phyloP scores from a whole-genome alignment of 2,888 invertebrate genomes.

The Metalampra italica region DNA sequence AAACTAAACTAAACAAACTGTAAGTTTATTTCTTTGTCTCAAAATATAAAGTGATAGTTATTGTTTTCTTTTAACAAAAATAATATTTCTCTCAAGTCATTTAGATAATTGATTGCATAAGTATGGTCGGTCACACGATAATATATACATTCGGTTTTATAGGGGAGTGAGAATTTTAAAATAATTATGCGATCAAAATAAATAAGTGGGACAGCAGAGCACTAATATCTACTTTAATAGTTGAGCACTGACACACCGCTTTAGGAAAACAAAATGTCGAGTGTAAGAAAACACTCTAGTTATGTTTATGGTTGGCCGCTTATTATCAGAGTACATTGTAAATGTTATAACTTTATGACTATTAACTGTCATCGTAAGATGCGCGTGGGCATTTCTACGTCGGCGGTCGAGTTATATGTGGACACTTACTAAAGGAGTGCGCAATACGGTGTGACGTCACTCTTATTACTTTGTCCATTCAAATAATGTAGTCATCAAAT shows the following conservation, averaged over 20 bases:
- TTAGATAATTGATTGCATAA: no score
- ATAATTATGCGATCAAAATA: no score
- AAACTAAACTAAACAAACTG: no score
- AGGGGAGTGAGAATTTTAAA: no score
- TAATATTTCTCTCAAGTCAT: no score
- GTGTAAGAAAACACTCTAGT: conserved; percentile 1
- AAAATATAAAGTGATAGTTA: no score
- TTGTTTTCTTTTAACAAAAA: no score
- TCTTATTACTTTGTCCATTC: neutral
- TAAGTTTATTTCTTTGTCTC: no score
- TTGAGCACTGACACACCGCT: neutral
- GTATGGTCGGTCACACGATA: no score
- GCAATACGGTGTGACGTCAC: conserved; percentile 12
- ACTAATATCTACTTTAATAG: no score
- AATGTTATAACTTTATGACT: conserved; percentile 21
- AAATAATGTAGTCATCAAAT: neutral
- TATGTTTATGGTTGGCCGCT: conserved; percentile 4
- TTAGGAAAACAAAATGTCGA: neutral
- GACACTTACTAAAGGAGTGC: neutral
- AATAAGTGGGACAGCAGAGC: no score
- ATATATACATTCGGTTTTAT: no score
- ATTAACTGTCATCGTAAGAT: conserved; percentile 25
- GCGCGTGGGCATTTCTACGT: conserved; percentile 25
- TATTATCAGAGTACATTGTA: conserved; percentile 11
- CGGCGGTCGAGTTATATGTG: conserved; percentile 15